A percentile compares a stretch with the other conserved stretches of the same genome.
These are phyloP conservation scores for Eurytoma adleriae DNA, from an alignment of 2,888 invertebrate genomes.

Conservation along the genomic window DNA sequence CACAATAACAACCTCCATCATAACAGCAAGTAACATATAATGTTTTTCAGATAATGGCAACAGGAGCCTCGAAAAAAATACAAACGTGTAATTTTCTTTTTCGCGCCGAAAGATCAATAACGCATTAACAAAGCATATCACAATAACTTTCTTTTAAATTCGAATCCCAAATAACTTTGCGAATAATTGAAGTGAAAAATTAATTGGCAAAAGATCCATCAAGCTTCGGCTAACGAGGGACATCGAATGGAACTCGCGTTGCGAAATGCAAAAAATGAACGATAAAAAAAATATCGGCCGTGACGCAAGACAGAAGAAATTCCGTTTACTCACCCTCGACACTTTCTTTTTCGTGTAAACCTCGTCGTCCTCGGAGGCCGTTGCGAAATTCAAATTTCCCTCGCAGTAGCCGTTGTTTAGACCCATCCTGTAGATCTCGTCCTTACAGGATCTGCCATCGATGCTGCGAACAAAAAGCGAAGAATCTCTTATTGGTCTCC, in stretches of 20 bases:
- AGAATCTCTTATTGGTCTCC: conserved; percentile 5
- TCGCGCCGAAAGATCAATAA: no score
- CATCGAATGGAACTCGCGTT: background rate
- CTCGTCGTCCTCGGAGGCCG: conserved; percentile 74
- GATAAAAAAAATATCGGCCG: background rate
- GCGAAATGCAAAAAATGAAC: background rate
- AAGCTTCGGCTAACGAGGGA: background rate
- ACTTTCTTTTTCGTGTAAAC: conserved; percentile 75
- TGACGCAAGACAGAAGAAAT: conserved; percentile 38
- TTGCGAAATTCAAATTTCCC: conserved; percentile 73
- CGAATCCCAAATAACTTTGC: no score
- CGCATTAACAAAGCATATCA: no score
- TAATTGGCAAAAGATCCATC: no score
- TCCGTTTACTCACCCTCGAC: conserved; percentile 70
- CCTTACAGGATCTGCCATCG: conserved; percentile 73
- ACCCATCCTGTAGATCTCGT: conserved; percentile 74
- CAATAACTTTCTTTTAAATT: no score
- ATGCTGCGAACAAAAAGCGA: conserved; percentile 66
- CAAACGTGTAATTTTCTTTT: no score
- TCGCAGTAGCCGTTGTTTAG: conserved; percentile 72
- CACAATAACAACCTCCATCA: no score
- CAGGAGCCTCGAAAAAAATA: no score
- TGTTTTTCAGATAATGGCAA: no score
- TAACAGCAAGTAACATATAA: no score
- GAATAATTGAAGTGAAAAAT: no score